Evolutionary conservation across 2,113 vertebrate genomes (phyloP).

Genomic region (Pao palembangensis): DNA sequence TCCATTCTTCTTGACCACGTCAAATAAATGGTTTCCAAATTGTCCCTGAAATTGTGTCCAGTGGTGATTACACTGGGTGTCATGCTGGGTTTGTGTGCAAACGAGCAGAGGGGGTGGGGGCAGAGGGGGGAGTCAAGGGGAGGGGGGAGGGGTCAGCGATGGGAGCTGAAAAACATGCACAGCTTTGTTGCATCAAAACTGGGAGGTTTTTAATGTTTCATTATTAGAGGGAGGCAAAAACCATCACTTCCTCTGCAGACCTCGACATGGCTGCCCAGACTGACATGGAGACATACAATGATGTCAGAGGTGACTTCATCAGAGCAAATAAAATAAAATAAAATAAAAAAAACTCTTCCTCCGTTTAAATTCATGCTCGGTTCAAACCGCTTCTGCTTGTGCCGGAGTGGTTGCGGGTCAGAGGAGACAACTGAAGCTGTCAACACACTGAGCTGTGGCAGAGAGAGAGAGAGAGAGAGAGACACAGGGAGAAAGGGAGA

Average conservation of each 20-base stretch:
- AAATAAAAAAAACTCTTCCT: no score
- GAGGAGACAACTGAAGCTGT: slow-evolving; percentile 63
- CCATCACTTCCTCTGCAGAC: no score
- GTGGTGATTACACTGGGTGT: slow-evolving; percentile 95
- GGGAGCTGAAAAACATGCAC: slow-evolving; percentile 25
- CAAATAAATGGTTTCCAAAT: slow-evolving; percentile 99
- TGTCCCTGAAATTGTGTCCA: slow-evolving; percentile 99
- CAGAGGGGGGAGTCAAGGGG: slow-evolving; percentile 9
- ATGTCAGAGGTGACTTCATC: slow-evolving; percentile 15
- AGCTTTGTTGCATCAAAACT: not conserved
- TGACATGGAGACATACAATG: slow-evolving; percentile 1
- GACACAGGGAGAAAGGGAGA: slow-evolving; percentile 53
- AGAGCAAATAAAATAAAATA: no score
- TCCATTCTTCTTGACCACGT: slow-evolving; percentile 84
- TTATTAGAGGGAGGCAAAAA: no score
- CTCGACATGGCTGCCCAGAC: no score
- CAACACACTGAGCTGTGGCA: slow-evolving; percentile 62
- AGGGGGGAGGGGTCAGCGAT: slow-evolving; percentile 5
- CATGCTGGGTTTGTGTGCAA: slow-evolving; percentile 92
- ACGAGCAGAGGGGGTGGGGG: slow-evolving; percentile 54
- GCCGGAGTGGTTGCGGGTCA: slow-evolving; percentile 58
- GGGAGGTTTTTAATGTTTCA: not conserved
- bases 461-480: slow-evolving; percentile 34
- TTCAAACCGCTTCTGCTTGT: slow-evolving; percentile 26
- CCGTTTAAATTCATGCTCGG: no score